A percentile compares a stretch with the other conserved stretches of the same genome.
phyloP scores from a whole-genome alignment of 2,888 invertebrate species.

The Listrodromus nycthemerus region DNA sequence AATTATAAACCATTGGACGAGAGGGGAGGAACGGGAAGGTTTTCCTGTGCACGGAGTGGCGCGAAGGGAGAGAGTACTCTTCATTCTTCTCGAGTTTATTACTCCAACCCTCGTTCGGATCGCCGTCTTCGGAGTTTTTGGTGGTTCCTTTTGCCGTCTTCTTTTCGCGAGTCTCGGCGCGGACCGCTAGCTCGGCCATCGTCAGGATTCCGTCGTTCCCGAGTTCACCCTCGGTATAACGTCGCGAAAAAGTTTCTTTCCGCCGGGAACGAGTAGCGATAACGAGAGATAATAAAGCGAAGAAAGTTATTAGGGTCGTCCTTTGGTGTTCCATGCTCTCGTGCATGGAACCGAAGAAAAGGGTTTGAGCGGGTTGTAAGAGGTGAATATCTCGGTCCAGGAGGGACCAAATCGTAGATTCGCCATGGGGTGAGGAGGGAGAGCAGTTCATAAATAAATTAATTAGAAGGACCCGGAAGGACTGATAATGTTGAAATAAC shows the following conservation, averaged over 20 bases:
- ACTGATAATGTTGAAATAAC: slow-evolving; percentile 83
- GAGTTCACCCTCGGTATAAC: slow-evolving; percentile 49
- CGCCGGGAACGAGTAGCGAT: slow-evolving; percentile 66
- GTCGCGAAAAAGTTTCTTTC: slow-evolving; percentile 66
- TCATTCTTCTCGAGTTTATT: slow-evolving; percentile 66
- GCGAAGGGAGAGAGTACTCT: slow-evolving; percentile 47
- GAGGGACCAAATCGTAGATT: slow-evolving; percentile 38
- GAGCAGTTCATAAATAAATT: slow-evolving; percentile 82
- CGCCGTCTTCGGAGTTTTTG: slow-evolving; percentile 49
- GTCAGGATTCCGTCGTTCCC: slow-evolving; percentile 48
- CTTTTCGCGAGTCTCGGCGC: slow-evolving; percentile 27
- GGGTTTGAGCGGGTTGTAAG: slow-evolving; percentile 58
- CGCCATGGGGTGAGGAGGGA: slow-evolving; percentile 34
- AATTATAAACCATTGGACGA: slow-evolving; percentile 66
- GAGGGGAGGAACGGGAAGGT: slow-evolving; percentile 14
- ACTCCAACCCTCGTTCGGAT: slow-evolving; percentile 65
- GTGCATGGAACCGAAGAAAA: slow-evolving; percentile 50
- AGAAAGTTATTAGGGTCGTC: slow-evolving; percentile 79
- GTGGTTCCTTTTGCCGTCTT: slow-evolving; percentile 29
- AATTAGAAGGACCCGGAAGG: slow-evolving; percentile 79
- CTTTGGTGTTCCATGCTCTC: slow-evolving; percentile 65
- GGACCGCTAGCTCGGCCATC: slow-evolving; percentile 17
- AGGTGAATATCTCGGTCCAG: slow-evolving; percentile 48
- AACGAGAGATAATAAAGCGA: slow-evolving; percentile 78
- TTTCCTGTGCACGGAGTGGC: slow-evolving; percentile 11